Evolutionary conservation across 2,888 invertebrate genomes (phyloP), one percentile per base, ranked within the genome.

Genomic region (Villa cingulata): DNA sequence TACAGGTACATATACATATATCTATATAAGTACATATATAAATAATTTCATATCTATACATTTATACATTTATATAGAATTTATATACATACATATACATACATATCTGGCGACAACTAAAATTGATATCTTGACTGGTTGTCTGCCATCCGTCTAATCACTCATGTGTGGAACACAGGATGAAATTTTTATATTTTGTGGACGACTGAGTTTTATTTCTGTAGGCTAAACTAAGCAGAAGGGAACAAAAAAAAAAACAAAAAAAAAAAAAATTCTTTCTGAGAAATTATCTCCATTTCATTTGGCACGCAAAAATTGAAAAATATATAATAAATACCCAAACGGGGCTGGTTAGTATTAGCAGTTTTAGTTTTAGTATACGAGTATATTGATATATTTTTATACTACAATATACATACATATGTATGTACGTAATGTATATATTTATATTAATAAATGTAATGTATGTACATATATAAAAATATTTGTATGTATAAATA

Each of bases 171-270:
- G 16, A 37, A 19, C n/a, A 45, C 19, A 32, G 39, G 34, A 40
- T 36, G 40, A 46, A 46, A 12, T 46, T 40, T 41, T n/a, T n/a
- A n/a, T 36, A 41, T 41, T 41, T 46, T 34, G 45, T 32, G 45
- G 20, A 41, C 45, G 20, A 46, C 34, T 46, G 45, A 36, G 15
- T 41, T 23, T 20, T 41, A 19, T 41, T 29, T 34, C 20, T 34
- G 20, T 17, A 27, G 45, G 29, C 29, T 32, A 32, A 40, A n/a
- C 19, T 32, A 32, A 23, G 32, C 39, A 32, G 32, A 39, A 27
- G 40, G 40, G n/a, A n/a, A n/a, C n/a, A n/a, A n/a, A n/a, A n/a
- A n/a, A n/a, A n/a, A n/a, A n/a, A n/a, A n/a, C n/a, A n/a, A n/a
- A 16, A 15, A 29, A 32, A 39, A 19, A 17, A 23, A 40, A 41